phyloP scores from a whole-genome alignment of 2,888 invertebrate species.

The Silvanus unidentatus region DNA sequence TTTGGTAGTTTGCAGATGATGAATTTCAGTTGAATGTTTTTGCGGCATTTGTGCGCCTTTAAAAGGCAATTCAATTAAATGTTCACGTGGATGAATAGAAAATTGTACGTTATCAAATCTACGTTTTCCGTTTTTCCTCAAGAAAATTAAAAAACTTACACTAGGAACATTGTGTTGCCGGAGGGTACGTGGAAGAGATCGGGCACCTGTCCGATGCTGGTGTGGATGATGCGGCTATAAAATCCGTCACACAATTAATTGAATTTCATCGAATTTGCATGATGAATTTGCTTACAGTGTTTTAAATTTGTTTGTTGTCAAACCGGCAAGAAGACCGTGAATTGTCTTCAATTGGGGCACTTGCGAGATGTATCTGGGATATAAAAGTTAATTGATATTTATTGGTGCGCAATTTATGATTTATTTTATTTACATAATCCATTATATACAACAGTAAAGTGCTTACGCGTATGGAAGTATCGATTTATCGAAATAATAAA shows the following conservation, averaged over 20 bases:
- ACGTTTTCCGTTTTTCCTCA: no score
- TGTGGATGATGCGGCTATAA: conserved; percentile 64
- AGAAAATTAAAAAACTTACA: no score
- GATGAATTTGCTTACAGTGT: conserved; percentile 64
- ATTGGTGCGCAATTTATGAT: not conserved
- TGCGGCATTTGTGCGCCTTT: no score
- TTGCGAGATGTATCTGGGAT: conserved; percentile 60
- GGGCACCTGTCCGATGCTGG: conserved; percentile 61
- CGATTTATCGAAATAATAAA: no score
- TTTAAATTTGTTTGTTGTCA: conserved; percentile 52
- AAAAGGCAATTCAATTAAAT: no score
- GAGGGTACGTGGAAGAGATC: conserved; percentile 58
- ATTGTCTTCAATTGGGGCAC: conserved; percentile 57
- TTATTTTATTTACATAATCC: conserved; percentile 4
- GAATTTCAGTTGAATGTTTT: no score
- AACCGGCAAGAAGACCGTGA: conserved; percentile 48
- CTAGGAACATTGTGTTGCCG: conserved; percentile 57
- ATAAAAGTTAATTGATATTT: conserved; percentile 1
- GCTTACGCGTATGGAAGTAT: no score
- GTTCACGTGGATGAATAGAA: no score
- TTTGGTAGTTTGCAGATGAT: no score
- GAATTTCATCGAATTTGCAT: no score
- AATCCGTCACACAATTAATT: no score
- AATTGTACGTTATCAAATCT: no score
- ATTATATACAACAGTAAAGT: not conserved